Evolutionary conservation across 2,888 invertebrate species (phyloP).

Genomic region (Sycophila texana): DNA sequence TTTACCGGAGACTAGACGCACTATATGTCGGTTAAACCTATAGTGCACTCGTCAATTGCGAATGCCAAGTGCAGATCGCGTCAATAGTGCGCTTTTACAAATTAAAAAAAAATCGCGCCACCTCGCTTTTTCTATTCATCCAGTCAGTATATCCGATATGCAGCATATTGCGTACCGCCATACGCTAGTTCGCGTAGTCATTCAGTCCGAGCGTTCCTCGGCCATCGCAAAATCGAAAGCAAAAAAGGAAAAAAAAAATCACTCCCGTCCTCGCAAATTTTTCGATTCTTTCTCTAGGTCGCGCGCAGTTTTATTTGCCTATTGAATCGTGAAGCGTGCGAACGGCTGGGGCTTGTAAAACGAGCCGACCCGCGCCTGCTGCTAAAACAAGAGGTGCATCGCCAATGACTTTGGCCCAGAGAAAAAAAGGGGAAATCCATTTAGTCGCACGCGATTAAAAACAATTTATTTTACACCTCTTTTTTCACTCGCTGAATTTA

Average conservation of each 20-base stretch:
- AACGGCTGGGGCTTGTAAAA: conserved; percentile 14
- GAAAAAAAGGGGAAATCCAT: not conserved
- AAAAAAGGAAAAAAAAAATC: conserved; percentile 15
- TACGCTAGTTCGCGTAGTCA: not conserved
- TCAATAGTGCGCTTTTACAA: conserved; percentile 24
- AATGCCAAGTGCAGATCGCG: conserved; percentile 20
- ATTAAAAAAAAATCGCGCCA: conserved; percentile 33
- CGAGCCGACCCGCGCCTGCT: not conserved
- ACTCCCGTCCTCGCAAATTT: conserved; percentile 19
- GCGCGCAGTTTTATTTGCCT: conserved; percentile 17
- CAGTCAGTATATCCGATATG: conserved; percentile 19
- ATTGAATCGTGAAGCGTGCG: conserved; percentile 35
- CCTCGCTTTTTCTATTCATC: conserved; percentile 6
- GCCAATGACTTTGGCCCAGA: conserved; percentile 5
- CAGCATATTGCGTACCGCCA: not conserved
- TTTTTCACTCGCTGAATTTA: too few species aligned
- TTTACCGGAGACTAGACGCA: not conserved
- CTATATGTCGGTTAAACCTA: conserved; percentile 6
- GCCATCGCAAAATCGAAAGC: not conserved
- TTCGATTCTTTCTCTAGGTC: conserved; percentile 6
- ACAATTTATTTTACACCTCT: too few species aligned
- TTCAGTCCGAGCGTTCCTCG: not conserved
- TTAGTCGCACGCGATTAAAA: not conserved
- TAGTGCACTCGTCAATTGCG: conserved; percentile 7
- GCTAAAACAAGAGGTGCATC: conserved; percentile 11